Evolutionary conservation across 2,797 vertebrate species (phyloP).

Genomic region (Spizella passerina): DNA sequence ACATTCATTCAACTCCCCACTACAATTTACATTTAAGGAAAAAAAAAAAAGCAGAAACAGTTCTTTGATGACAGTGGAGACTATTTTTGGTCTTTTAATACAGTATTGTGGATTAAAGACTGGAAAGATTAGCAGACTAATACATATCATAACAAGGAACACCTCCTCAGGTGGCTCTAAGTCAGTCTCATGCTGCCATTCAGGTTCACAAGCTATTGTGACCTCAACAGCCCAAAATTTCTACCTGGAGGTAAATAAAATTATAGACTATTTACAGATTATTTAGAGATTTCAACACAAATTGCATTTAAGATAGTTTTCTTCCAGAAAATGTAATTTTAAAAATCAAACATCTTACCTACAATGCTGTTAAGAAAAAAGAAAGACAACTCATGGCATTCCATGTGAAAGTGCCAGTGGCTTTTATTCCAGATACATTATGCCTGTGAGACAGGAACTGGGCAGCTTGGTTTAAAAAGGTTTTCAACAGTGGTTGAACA

Average conservation of each 20-base stretch:
- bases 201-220: background rate
- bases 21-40: background rate
- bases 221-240: background rate
- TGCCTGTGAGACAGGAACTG: background rate
- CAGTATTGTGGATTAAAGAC: slow-evolving; percentile 24
- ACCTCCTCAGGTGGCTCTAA: background rate
- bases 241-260: background rate
- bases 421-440: background rate
- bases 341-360: background rate
- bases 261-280: background rate
- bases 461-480: background rate
- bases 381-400: background rate
- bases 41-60: background rate
- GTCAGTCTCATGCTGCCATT: background rate
- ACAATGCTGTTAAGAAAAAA: background rate
- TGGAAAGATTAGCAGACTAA: slow-evolving; percentile 33
- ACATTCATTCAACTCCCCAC: background rate
- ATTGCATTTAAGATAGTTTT: background rate
- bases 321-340: background rate
- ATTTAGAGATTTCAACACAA: background rate
- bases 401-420: background rate
- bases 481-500: background rate
- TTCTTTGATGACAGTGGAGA: background rate
- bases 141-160: slow-evolving; percentile 7
- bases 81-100: slow-evolving; percentile 29